Evolutionary conservation across 2,113 vertebrate genomes (phyloP).

Genomic region (Pseudorhombus dupliciocellatus): DNA sequence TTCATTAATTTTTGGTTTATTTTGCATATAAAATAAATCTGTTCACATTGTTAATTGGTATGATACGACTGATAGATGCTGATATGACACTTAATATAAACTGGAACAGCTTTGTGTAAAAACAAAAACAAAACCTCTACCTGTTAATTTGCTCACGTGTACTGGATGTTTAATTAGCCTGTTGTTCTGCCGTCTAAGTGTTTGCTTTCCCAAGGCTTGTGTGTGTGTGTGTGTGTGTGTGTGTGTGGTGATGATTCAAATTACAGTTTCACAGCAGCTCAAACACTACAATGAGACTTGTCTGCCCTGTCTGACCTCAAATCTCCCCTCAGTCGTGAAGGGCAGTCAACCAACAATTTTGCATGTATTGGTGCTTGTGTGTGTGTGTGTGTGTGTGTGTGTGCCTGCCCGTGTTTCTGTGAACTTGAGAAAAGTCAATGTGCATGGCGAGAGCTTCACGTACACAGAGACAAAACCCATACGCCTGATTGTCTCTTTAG

Average conservation of each 20-base stretch:
- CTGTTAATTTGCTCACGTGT: constrained; percentile 16
- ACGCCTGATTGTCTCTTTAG: background rate
- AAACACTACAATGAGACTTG: constrained; percentile 13
- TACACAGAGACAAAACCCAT: constrained; percentile 19
- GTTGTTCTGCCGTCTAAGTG: constrained; percentile 16
- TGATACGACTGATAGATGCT: background rate
- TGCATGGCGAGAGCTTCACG: background rate
- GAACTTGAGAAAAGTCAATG: constrained; percentile 8
- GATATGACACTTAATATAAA: background rate
- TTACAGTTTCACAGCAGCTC: constrained; percentile 30
- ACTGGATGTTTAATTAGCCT: constrained; percentile 39
- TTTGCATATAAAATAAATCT: too few relatives aligned
- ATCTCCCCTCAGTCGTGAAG: constrained; percentile 22
- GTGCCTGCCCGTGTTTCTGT: constrained; percentile 9
- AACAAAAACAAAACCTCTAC: constrained; percentile 20
- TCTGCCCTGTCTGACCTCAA: constrained; percentile 36
- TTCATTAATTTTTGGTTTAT: too few relatives aligned
- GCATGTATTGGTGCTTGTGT: background rate
- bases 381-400: background rate
- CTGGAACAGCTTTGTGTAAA: background rate
- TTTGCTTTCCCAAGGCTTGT: constrained; percentile 8
- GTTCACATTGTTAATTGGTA: background rate
- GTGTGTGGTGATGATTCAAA: constrained; percentile 27
- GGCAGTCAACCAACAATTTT: constrained; percentile 37
- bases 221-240: constrained; percentile 2